These are phyloP conservation scores for Callospermophilus lateralis DNA, from an alignment of 2,113 vertebrate species.

Conservation along the genomic window DNA sequence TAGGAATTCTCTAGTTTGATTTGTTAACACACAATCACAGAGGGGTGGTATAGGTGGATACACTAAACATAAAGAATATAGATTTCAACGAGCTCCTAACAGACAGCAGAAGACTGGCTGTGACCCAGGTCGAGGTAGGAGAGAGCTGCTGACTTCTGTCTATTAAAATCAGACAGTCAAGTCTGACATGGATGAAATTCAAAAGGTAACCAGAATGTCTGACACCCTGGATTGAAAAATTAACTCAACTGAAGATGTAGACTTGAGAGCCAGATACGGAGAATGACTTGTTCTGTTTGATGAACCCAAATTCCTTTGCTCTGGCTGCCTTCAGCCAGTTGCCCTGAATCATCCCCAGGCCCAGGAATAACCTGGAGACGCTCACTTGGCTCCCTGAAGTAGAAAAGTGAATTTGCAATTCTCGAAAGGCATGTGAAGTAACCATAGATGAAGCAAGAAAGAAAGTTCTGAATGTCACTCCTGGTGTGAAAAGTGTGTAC, in stretches of 20 bases:
- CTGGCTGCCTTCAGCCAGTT: not conserved
- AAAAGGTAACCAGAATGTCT: not conserved
- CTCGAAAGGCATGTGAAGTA: not conserved
- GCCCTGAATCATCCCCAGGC: not conserved
- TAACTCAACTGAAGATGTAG: not conserved
- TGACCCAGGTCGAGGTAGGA: fast-evolving
- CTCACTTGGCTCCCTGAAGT: not conserved
- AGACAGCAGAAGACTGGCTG: not conserved
- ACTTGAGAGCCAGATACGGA: not conserved
- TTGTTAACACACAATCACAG: not conserved
- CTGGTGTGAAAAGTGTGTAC: not conserved
- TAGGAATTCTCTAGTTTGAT: not conserved
- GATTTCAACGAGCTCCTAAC: not conserved
- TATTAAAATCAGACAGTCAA: not conserved
- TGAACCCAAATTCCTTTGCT: not conserved
- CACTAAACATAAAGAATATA: not conserved
- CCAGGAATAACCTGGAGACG: not conserved
- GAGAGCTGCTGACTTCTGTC: not conserved
- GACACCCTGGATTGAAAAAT: not conserved
- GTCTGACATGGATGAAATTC: not conserved
- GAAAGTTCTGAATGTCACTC: not conserved
- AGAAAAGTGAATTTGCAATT: not conserved
- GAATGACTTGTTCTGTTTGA: not conserved
- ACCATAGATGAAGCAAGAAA: not conserved
- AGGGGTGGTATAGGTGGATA: not conserved